Base-by-base conservation (phyloP, 1,140 invertebrate genomes). In the Sipha flava region DNA sequence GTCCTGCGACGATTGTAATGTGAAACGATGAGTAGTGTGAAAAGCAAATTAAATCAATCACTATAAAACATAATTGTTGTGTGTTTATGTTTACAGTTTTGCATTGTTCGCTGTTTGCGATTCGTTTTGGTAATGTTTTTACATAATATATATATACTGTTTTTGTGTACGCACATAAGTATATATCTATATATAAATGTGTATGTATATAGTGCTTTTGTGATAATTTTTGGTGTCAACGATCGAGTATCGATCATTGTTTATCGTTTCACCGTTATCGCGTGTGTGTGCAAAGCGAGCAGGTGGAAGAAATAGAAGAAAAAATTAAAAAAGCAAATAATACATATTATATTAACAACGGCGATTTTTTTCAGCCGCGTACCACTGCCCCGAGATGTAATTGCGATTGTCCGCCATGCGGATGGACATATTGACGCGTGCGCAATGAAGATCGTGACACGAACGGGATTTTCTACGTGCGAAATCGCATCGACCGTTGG, bases 61-160 rank as follows among this genome's bases (percentile, higher is more conserved):
- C 29, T 26, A 59, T 72, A 54, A 54, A 72, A 72, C 34, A 64
- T 79, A 47, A 79, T 72, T 23, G 49, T 49, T 16, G 31, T 70
- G 62, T 31, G 31, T 72, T 80, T 80, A 70, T 59, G 47, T 40
- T 72, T 72, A 80, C 43, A 73, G 79, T 47, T 64, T 68, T 49
- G 47, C 43, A 72, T 72, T 72, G 68, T 72, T 49, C 43, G 12
- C 40, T 72, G 68, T 72, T 72, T 9, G 26, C 40, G 47, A 72
- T 64, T 79, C 29, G 31, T 47, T 79, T 57, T 62, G 62, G 62
- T 66, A 66, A 23, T 23, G 34, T 49, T n/a, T 49, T 49, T n/a
- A n/a, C n/a, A n/a, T n/a, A n/a, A n/a, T n/a, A n/a, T n/a, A n/a
- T n/a, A n/a, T n/a, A n/a, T n/a, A n/a, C n/a, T n/a, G n/a, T n/a